phyloP scores from a whole-genome alignment of 1,140 invertebrate species.

The Temnothorax curvispinosus region DNA sequence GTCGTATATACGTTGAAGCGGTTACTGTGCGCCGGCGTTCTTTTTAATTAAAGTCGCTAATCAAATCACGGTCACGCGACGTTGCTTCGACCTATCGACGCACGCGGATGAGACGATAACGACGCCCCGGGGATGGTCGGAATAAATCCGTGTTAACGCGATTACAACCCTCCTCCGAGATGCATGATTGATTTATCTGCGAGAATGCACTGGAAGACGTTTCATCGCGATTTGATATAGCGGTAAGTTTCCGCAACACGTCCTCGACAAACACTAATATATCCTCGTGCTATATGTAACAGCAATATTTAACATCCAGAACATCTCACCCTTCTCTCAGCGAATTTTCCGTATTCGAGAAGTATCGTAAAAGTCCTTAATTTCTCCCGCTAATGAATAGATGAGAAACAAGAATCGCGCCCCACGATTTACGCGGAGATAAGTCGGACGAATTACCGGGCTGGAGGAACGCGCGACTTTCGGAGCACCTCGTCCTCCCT shows the following conservation, averaged over 20 bases:
- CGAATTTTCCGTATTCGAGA: background rate
- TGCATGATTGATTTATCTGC: slow-evolving; percentile 54
- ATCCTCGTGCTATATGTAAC: too few species aligned
- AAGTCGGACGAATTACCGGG: slow-evolving; percentile 6
- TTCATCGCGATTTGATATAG: slow-evolving; percentile 1
- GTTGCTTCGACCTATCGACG: slow-evolving; percentile 37
- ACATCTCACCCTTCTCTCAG: background rate
- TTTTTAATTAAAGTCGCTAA: slow-evolving; percentile 58
- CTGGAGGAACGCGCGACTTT: slow-evolving; percentile 29
- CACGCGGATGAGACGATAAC: slow-evolving; percentile 67
- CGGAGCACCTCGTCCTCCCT: background rate
- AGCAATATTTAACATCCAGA: background rate
- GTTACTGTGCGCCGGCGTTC: slow-evolving; percentile 30
- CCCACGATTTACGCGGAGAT: slow-evolving; percentile 14
- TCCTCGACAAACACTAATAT: background rate
- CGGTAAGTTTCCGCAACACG: background rate
- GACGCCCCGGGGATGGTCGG: slow-evolving; percentile 75
- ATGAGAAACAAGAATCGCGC: background rate
- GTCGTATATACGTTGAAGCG: slow-evolving; percentile 4
- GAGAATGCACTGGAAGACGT: slow-evolving; percentile 30
- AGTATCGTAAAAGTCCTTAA: background rate
- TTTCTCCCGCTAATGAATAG: background rate
- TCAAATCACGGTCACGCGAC: slow-evolving; percentile 49
- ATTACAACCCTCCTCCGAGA: slow-evolving; percentile 76
- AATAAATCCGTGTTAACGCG: slow-evolving; percentile 76